Evolutionary conservation across 2,888 invertebrate genomes (phyloP).

Genomic region (Drosophila mercatorum): DNA sequence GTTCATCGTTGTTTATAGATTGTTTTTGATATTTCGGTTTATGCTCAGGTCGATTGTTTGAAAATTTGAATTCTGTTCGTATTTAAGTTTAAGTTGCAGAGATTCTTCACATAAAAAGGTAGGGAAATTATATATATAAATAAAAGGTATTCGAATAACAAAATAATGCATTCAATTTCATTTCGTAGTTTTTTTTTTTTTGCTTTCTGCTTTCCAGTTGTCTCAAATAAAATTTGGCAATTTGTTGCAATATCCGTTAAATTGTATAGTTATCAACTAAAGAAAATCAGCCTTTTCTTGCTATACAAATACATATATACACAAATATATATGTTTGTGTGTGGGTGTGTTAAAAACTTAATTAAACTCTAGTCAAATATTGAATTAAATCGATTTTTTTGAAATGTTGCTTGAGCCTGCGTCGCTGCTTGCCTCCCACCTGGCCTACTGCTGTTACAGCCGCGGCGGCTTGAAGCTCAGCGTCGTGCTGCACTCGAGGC

Average conservation of each 20-base stretch:
- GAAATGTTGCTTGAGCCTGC: slow-evolving; percentile 56
- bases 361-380: slow-evolving; percentile 28
- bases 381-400: slow-evolving; percentile 27
- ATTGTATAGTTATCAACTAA: slow-evolving; percentile 69
- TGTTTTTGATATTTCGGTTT: slow-evolving; percentile 21
- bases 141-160: slow-evolving; percentile 38
- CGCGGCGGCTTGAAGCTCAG: slow-evolving; percentile 72
- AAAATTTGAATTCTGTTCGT: slow-evolving; percentile 18
- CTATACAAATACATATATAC: slow-evolving; percentile 73
- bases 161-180: slow-evolving; percentile 50
- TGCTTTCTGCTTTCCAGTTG: slow-evolving; percentile 16
- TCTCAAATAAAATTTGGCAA: slow-evolving; percentile 78
- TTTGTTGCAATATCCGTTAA: slow-evolving; percentile 72
- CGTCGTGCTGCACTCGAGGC: slow-evolving; percentile 68
- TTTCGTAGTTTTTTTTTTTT: slow-evolving; percentile 2
- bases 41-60: slow-evolving; percentile 58
- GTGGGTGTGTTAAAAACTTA: slow-evolving; percentile 25
- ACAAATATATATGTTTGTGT: slow-evolving; percentile 24
- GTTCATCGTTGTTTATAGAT: slow-evolving; percentile 11
- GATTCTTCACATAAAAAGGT: slow-evolving; percentile 50
- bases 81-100: slow-evolving; percentile 33
- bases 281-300: slow-evolving; percentile 82
- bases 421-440: slow-evolving; percentile 28
- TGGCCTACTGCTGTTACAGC: slow-evolving; percentile 58
- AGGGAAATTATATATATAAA: background rate